Evolutionary conservation across 2,797 vertebrate species (phyloP), one percentile per base, ranked within the genome.

Genomic region (Gobionotothen gibberifrons): DNA sequence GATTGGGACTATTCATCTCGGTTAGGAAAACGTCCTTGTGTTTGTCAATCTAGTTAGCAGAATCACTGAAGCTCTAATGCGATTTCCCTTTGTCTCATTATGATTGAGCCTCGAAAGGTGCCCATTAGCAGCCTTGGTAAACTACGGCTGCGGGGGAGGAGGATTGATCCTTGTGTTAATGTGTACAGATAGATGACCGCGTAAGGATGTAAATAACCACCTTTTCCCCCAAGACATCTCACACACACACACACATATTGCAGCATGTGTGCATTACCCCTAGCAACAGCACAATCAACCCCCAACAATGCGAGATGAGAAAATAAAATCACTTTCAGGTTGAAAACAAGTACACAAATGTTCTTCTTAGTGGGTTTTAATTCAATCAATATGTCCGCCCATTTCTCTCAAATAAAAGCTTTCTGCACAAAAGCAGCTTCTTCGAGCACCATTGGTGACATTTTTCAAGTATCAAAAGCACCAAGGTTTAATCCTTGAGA

Each of bases 11-110:
- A 91, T 93, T 87, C 83, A 75, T 93, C 88, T 85, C 77, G 2
- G 90, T 93, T 91, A 92, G 79, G 82, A 85, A 75, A 85, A 79
- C 85, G 40, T 86, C 87, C 81, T 87, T 88, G 86, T 86, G 84
- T 90, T 83, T 86, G 87, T 92, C 84, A 89, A 90, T 93, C 88
- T 51, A 62, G 81, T 93, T 90, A 91, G 74, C 74, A 17, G 81
- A 91, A 92, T 86, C 88, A 87, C 79, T 51, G 82, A 84, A 44
- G 74, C 80, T 66, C 36, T 91, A 91, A 93, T 87, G 88, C 1
- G 58, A 94, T 94, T 93, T 92, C 78, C 88, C 71, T 89, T 82
- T 71, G 89, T 91, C 85, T 94, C 88, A 93, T 93, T 86, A 92
- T 90, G 92, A 93, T 88, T 82, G 91, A 94, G 80, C 32, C 84